Evolutionary conservation across 1,140 invertebrate species (phyloP).

Genomic region (Diploscapter pachys): DNA sequence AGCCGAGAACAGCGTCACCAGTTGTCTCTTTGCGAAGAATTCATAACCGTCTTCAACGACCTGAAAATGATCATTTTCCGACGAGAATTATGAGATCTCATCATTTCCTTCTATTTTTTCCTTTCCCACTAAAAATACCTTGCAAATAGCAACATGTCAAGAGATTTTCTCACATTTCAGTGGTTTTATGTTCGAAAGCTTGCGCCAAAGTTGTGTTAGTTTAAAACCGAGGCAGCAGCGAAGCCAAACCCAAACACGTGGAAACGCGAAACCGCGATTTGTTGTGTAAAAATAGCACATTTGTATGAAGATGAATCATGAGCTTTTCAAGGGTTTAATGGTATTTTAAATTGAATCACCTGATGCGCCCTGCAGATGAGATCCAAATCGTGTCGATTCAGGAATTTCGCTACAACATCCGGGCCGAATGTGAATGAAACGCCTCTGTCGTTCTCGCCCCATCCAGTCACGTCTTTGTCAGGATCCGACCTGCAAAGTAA

Average conservation of each 20-base stretch:
- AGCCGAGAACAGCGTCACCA: conserved; percentile 90
- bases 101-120: too few relatives aligned
- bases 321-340: too few relatives aligned
- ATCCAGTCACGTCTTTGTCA: conserved; percentile 71
- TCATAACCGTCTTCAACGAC: conserved; percentile 97
- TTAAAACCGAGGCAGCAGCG: too few relatives aligned
- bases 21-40: conserved; percentile 92
- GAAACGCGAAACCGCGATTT: too few relatives aligned
- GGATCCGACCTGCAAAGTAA: conserved; percentile 85
- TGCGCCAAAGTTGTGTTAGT: too few relatives aligned
- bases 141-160: background rate
- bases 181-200: too few relatives aligned
- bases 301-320: too few relatives aligned
- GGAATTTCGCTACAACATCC: conserved; percentile 62
- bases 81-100: too few relatives aligned
- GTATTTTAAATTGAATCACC: conserved; percentile 48
- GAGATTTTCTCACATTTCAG: too few relatives aligned
- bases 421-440: conserved; percentile 66
- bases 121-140: background rate
- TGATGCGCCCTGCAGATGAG: conserved; percentile 68
- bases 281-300: too few relatives aligned
- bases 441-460: conserved; percentile 67
- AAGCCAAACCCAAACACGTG: too few relatives aligned
- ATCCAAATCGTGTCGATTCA: conserved; percentile 66
- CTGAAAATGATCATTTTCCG: conserved; percentile 43